Evolutionary conservation across 2,797 vertebrate genomes (phyloP).

Genomic region (Atherinosoma microstoma): DNA sequence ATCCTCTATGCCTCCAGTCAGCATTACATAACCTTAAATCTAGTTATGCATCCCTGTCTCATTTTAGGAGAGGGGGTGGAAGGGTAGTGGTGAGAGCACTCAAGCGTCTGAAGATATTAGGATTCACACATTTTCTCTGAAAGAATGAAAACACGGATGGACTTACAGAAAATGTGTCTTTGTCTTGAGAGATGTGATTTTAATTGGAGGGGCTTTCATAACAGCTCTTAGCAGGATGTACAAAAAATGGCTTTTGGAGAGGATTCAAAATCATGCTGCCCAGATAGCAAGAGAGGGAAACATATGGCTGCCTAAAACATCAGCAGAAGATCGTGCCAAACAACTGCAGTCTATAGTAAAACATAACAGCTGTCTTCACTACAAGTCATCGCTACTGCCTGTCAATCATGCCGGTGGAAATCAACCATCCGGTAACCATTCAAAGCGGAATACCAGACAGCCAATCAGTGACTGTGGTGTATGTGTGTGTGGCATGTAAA

Average conservation of each 20-base stretch:
- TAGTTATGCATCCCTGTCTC: conserved; percentile 79
- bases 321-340: conserved; percentile 47
- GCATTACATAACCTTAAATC: conserved; percentile 84
- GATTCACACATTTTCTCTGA: conserved; percentile 38
- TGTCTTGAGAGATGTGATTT: background rate
- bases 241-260: conserved; percentile 24
- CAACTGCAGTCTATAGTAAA: conserved; percentile 62
- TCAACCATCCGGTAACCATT: conserved; percentile 36
- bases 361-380: conserved; percentile 63
- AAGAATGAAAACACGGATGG: conserved; percentile 23
- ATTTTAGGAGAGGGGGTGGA: conserved; percentile 58
- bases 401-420: conserved; percentile 55
- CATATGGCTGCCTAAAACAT: conserved; percentile 62
- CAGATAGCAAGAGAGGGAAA: conserved; percentile 32
- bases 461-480: conserved; percentile 16
- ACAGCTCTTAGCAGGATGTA: background rate
- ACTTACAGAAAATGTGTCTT: conserved; percentile 7
- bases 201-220: background rate
- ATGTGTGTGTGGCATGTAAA: conserved; percentile 11
- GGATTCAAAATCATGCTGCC: conserved; percentile 10
- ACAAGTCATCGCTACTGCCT: conserved; percentile 44
- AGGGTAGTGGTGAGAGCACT: conserved; percentile 17
- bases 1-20: conserved; percentile 73
- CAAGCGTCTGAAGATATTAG: conserved; percentile 56
- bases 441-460: conserved; percentile 12